phyloP scores from a whole-genome alignment of 2,113 vertebrate genomes.

The Carlito syrichta region DNA sequence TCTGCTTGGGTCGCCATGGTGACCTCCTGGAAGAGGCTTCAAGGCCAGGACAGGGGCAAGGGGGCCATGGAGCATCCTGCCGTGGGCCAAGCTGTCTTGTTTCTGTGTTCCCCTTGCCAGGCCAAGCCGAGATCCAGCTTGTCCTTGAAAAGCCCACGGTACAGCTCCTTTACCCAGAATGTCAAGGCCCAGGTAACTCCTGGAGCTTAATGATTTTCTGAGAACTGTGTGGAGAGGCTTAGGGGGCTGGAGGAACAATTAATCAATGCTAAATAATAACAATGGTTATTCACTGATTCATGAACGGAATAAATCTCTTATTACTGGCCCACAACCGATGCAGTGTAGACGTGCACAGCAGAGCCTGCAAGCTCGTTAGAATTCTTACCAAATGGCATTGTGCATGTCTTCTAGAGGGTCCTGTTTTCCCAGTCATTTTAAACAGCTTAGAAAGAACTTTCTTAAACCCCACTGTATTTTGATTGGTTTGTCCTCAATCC shows the following conservation, averaged over 20 bases:
- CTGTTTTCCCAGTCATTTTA: slow-evolving; percentile 43
- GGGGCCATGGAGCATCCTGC: background rate
- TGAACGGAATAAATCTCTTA: slow-evolving; percentile 51
- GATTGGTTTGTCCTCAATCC: background rate
- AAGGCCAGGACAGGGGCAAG: background rate
- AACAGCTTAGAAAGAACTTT: background rate
- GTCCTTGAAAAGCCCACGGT: background rate
- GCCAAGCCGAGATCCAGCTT: background rate
- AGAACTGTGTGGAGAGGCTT: slow-evolving; percentile 31
- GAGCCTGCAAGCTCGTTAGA: slow-evolving; percentile 33
- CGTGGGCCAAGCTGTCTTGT: background rate
- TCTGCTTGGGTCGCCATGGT: background rate
- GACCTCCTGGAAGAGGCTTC: background rate
- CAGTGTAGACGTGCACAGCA: background rate
- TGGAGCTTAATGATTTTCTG: slow-evolving; percentile 67
- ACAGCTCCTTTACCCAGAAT: background rate
- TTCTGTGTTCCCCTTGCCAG: accelerated
- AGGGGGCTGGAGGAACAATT: slow-evolving; percentile 52
- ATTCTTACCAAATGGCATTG: background rate
- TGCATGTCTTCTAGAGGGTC: slow-evolving; percentile 27
- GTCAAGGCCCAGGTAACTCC: slow-evolving; percentile 21
- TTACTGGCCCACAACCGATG: background rate
- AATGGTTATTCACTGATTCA: slow-evolving; percentile 66
- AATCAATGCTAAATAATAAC: slow-evolving; percentile 76
- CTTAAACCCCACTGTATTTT: background rate